Evolutionary conservation across 2,113 vertebrate species (phyloP), one percentile per base, ranked within the genome.

Genomic region (Xiphorhynchus elegans): DNA sequence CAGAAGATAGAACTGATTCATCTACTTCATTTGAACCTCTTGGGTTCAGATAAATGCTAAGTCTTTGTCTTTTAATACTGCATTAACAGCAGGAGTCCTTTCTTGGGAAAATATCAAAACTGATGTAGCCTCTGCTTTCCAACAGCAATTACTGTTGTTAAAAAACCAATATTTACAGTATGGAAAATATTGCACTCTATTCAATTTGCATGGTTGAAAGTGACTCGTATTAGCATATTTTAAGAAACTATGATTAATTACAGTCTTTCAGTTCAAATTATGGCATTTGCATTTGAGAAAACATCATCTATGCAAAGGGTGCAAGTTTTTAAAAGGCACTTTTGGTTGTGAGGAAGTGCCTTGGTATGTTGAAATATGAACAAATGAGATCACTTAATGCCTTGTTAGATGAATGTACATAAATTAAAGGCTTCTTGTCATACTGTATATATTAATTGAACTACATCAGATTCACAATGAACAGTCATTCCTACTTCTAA

Each of bases 181-280:
- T 26, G 23, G 31, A 87, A 96, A 95, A 91, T 69, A 94, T 76
- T 91, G 33, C 31, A 79, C 4, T 9, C 33, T 62, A n/a, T 91
- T 89, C 25, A 44, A 53, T 75, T 94, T 82, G 2, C 15, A 59
- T 76, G 16, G 25, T 46, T 80, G 50, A 55, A 91, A 94, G 59
- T 96, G 2, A 94, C 26, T 93, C 77, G 46, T 52, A 56, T 91
- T 81, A 84, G 2, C 52, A 72, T 84, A 93, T 84, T 95, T 94
- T 90, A 93, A 73, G 82, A 85, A 93, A 76, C 44, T 66, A 13
- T 5, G 3, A 73, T 83, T 94, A 93, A 96, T 80, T 80, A 62
- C 16, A 62, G 6, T n/a, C 28, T 88, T 88, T 81, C 11, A 62
- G 24, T 62, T 69, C 46, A 94, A 90, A 86, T 76, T 31, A 79